Evolutionary conservation across 2,113 vertebrate genomes (phyloP), one percentile per base, ranked within the genome.

Genomic region (Anser brachyrhynchus): DNA sequence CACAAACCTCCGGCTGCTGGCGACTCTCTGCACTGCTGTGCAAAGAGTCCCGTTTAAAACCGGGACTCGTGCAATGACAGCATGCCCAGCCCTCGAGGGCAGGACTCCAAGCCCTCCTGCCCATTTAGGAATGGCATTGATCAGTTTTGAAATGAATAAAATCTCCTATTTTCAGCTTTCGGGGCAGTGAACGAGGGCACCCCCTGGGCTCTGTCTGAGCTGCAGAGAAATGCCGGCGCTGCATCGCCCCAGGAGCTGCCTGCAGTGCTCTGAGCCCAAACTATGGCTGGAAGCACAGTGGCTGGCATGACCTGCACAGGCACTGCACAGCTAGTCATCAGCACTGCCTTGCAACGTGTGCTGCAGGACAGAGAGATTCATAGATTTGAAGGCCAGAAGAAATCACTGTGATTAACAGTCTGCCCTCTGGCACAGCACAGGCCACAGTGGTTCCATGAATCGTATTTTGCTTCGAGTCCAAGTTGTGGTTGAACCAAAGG

Each of bases 51-150:
- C 1, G 3, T 4, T 79, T 44, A 37, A 35, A 74, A n/a, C 29
- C 1, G 1, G 57, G 52, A 22, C 14, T 39, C 1, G 3, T 11
- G 41, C 46, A 37, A 20, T 2, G 23, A 17, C 35, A 54, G 31
- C 1, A 3, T 9, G 10, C 39, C 61, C 52, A 23, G 39, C 37
- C 58, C 29, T 19, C 1, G 12, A 52, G 65, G 22, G 6, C 10
- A 25, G 8, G 66, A 18, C 49, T 74, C 70, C 37, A 88, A 85
- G 41, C 31, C 55, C 90, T 82, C 35, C 39, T 39, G 61, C 67
- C 73, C 78, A 7, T 37, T 52, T 39, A 73, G 39, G 39, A 72
- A 81, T 3, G 26, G 72, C n/a, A 69, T 1, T 8, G 54, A 72
- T 22, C 0, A 9, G 33, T 58, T 58, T 54, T 39, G 62, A 77